Base-by-base conservation (phyloP, 2,797 vertebrate genomes). In the Halcyon badia region DNA sequence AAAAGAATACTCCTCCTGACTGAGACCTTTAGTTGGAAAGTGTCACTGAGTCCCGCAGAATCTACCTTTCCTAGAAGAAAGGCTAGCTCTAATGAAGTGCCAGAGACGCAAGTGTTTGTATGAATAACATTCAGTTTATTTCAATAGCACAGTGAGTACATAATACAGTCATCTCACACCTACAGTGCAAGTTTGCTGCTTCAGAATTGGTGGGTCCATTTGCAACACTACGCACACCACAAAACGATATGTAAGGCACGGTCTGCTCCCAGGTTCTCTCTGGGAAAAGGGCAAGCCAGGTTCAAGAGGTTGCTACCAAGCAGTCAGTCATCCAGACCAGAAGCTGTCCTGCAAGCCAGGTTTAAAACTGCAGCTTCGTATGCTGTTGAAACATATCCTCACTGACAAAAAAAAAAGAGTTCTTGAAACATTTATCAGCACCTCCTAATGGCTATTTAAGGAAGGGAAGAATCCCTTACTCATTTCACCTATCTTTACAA, bases 221-320 rank as follows among this genome's bases (percentile, higher is more conserved):
- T 61, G 62, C 62, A 60, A n/a, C 18, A 44, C 15, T 11, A 5
- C 14, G 18, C 21, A 49, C 3, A 33, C 15, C 31, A 75, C 31
- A 76, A 60, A 82, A 52, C 10, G 4, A 24, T 11, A 52, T 0
- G 0, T 10, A 57, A 86, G 9, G 7, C 26, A 28, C 3, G 6
- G 21, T 28, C 35, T 7, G 21, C n/a, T 66, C 52, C 19, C 6
- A 21, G 44, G 21, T 18, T 54, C 12, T 58, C 37, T 41, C 16
- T 26, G 10, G 18, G 33, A 65, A 82, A 79, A 0, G 1, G 26
- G 20, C 14, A 73, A 61, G 13, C 3, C 39, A 61, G 6, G 9
- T 42, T 30, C 72, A 68, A 77, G 24, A 58, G 8, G 16, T 26
- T 83, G 58, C 56, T 48, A 70, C 26, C 46, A 54, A 61, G 18